A percentile compares a stretch with the other conserved stretches of the same genome.
Conservation (phyloP, 2,888 invertebrate species). For the Galerucella calmariensis region DNA sequence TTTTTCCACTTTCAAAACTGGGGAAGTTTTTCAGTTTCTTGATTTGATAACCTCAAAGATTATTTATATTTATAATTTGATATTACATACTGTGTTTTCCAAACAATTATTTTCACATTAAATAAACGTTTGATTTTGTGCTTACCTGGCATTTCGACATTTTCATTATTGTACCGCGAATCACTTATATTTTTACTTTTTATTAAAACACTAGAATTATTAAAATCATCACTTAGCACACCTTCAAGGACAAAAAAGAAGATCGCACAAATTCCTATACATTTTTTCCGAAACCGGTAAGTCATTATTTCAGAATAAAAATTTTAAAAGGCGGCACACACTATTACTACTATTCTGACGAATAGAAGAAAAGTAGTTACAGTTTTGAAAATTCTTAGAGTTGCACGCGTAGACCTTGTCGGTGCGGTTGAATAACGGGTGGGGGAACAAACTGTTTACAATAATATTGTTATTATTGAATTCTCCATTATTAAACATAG, state of each 20-base stretch:
- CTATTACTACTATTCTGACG: background rate
- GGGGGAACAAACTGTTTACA: background rate
- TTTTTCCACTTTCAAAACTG: no score
- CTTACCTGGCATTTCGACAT: slow-evolving; percentile 1
- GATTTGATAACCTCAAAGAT: no score
- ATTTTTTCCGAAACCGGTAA: background rate
- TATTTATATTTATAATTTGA: no score
- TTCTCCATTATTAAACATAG: no score
- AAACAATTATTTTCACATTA: background rate
- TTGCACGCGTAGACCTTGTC: background rate
- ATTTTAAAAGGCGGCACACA: no score
- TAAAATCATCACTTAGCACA: background rate
- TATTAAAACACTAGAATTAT: background rate
- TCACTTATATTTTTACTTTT: background rate
- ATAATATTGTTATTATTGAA: background rate
- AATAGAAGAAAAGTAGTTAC: background rate
- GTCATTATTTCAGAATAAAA: no score
- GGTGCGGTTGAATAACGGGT: background rate
- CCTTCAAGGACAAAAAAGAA: background rate
- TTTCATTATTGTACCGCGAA: background rate
- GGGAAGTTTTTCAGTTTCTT: no score
- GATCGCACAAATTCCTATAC: background rate
- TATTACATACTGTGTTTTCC: no score
- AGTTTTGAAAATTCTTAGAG: background rate
- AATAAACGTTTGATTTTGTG: background rate